Percentiles rank a stretch among this genome's conserved stretches.
These are phyloP conservation scores for Anniella stebbinsi DNA, from an alignment of 2,797 vertebrate genomes.

Conservation along the genomic window DNA sequence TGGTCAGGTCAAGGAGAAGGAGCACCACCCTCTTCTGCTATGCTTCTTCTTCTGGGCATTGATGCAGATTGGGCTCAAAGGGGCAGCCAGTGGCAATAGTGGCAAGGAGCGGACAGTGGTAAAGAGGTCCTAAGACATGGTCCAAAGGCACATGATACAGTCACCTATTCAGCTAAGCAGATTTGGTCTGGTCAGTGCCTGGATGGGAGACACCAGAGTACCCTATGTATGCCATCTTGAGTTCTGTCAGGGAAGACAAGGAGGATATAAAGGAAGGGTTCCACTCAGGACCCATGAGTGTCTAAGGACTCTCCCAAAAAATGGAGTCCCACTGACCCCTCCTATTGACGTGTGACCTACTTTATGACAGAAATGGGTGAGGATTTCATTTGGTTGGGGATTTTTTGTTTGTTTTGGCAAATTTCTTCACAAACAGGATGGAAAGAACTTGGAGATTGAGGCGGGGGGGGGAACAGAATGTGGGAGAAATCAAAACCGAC, in stretches of 20 bases:
- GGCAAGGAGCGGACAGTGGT: not conserved
- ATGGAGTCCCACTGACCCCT: not conserved
- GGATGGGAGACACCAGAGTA: not conserved
- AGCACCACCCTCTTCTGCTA: not conserved
- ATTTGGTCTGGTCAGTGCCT: not conserved
- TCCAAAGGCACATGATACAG: not conserved
- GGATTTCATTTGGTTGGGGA: no score
- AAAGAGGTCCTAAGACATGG: not conserved
- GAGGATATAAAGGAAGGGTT: not conserved
- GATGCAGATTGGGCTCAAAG: no score
- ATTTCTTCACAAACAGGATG: no score
- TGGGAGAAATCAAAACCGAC: no score
- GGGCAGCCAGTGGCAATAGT: not conserved
- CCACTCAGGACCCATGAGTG: not conserved
- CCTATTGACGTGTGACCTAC: not conserved
- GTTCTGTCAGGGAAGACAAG: not conserved
- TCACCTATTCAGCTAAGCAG: not conserved
- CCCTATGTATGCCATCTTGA: not conserved
- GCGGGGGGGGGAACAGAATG: no score
- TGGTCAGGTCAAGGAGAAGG: not conserved
- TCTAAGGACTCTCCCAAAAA: not conserved
- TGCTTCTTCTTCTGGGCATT: not conserved
- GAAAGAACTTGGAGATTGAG: no score
- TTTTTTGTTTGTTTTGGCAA: not conserved
- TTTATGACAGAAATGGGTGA: not conserved